Conservation (phyloP, 2,113 vertebrate species). For the Cricetomys ansorgei region DNA sequence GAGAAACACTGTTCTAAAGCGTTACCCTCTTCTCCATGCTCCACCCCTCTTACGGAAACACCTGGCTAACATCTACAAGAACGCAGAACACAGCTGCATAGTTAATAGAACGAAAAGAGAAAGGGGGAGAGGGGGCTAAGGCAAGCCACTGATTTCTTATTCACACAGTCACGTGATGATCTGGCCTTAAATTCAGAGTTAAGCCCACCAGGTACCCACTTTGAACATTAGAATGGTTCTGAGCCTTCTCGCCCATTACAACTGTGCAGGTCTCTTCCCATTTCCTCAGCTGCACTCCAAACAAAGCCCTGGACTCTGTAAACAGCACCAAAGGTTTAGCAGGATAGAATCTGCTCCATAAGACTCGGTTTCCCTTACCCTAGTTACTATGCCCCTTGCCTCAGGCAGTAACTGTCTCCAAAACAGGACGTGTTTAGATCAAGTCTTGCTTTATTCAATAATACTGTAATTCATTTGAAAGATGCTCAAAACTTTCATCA, state of each 20-base stretch:
- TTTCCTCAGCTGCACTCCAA: neutral
- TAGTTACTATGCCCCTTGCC: neutral
- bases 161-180: neutral
- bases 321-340: neutral
- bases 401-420: neutral
- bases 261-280: neutral
- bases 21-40: neutral
- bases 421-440: neutral
- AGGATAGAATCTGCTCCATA: neutral
- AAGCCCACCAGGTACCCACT: neutral
- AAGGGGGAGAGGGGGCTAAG: neutral
- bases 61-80: neutral
- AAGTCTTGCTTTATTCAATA: conserved; percentile 10
- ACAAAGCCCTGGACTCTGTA: neutral
- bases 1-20: too few species aligned
- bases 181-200: neutral
- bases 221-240: neutral
- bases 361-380: neutral
- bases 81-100: neutral
- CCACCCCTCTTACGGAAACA: neutral
- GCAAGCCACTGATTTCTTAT: neutral
- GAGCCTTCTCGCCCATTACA: neutral
- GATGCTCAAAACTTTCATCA: neutral
- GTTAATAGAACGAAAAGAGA: neutral
- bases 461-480: neutral